These are phyloP conservation scores for Gallinago stenura DNA, from an alignment of 2,797 vertebrate genomes.

Conservation along the genomic window DNA sequence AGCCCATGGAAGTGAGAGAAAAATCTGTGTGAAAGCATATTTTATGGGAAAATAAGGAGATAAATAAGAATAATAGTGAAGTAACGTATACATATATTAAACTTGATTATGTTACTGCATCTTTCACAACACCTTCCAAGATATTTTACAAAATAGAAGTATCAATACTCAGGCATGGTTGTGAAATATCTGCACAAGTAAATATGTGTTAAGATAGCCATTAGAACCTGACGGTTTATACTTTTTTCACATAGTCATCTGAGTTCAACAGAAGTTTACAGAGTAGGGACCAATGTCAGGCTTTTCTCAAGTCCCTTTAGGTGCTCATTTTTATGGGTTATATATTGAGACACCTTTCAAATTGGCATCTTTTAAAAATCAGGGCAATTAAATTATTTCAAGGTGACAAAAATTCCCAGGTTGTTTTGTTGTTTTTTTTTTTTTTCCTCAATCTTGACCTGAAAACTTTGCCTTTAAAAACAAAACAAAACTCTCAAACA, in stretches of 20 bases:
- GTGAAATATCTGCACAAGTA: not conserved
- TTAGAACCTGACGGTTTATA: not conserved
- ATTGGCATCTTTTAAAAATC: not conserved
- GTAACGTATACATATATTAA: not conserved
- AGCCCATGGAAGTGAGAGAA: not conserved
- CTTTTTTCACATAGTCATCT: not conserved
- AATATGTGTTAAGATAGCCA: not conserved
- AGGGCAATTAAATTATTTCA: not conserved
- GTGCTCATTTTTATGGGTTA: not conserved
- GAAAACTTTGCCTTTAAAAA: conserved; percentile 13
- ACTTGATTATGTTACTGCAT: not conserved
- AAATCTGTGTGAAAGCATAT: not conserved
- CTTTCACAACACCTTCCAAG: not conserved
- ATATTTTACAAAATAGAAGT: not conserved
- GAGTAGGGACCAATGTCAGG: not conserved
- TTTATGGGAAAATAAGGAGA: not conserved
- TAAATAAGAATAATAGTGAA: not conserved
- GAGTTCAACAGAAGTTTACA: not conserved
- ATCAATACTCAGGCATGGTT: not conserved
- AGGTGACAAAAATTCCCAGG: not conserved
- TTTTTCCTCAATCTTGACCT: not conserved
- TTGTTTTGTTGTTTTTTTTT: not conserved
- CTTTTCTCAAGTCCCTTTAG: not conserved
- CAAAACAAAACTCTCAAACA: not conserved
- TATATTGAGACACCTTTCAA: not conserved